phyloP scores from a whole-genome alignment of 2,113 vertebrate species.

The Syngnathus scovelli region DNA sequence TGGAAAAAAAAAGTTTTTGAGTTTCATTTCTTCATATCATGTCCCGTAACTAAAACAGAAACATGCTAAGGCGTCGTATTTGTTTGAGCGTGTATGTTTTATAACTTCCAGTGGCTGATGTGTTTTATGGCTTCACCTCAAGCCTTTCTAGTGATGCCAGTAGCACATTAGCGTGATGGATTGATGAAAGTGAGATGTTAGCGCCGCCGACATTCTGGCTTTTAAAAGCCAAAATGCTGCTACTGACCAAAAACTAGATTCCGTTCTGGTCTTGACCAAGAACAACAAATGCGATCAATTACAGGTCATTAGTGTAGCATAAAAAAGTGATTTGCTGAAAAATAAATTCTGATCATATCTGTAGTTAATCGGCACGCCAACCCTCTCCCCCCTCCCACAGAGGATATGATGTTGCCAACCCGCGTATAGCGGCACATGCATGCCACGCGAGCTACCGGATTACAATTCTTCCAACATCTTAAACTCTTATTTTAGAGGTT shows the following conservation, averaged over 20 bases:
- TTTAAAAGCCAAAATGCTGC: background rate
- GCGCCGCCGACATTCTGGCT: slow-evolving; percentile 12
- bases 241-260: background rate
- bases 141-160: slow-evolving; percentile 48
- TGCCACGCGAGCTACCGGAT: slow-evolving; percentile 16
- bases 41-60: slow-evolving; percentile 23
- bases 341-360: background rate
- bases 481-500: slow-evolving; percentile 45
- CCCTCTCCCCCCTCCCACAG: too few species aligned
- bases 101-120: slow-evolving; percentile 20
- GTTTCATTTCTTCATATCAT: slow-evolving; percentile 24
- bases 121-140: slow-evolving; percentile 43
- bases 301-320: background rate
- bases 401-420: background rate
- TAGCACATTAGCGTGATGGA: slow-evolving; percentile 46
- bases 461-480: slow-evolving; percentile 2
- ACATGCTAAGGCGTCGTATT: slow-evolving; percentile 4
- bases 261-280: background rate
- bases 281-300: background rate
- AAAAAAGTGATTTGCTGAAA: background rate
- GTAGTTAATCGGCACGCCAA: background rate
- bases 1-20: slow-evolving; percentile 12
- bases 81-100: background rate
- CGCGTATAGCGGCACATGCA: slow-evolving; percentile 7
- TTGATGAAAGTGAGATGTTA: slow-evolving; percentile 26